Evolutionary conservation across 2,888 invertebrate genomes (phyloP), one percentile per base, ranked within the genome.

Genomic region (Acronicta leporina): DNA sequence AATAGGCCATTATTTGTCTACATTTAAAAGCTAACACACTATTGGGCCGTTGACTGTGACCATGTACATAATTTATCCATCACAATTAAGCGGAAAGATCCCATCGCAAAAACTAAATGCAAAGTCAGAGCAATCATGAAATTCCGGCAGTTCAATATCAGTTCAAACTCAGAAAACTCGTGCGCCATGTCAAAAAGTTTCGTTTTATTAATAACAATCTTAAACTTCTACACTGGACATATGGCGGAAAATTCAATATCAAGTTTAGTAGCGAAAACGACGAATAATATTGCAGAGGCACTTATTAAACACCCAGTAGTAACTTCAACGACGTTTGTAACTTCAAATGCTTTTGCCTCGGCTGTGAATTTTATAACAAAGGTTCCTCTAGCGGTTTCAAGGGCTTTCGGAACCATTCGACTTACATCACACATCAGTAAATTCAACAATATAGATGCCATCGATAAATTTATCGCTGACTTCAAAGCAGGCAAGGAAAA

Each of bases 401-500:
- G 82, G 1, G 63, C 74, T 0, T 46, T 85, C 75, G 78, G 40
- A 48, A 76, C 45, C 60, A 60, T 15, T 44, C 58, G 51, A 33
- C 35, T 81, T 1, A 86, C 86, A 0, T 61, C 66, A 6, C 66
- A 83, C 6, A 52, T 72, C n/a, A 81, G 63, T 42, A 68, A 75
- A 47, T 79, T 46, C 9, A 87, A 87, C 60, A 43, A 75, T 25
- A 46, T 83, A 9, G 82, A 81, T 33, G 59, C 71, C 10, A 56
- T 80, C 2, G 79, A 86, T 40, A 70, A 63, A 13, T 72, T 86
- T 49, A 16, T 84, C 6, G 56, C 65, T 1, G 84, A 85, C 9
- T 86, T 77, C 59, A 69, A 80, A 16, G 61, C 73, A 7, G 84
- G 84, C 8, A 65, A 78, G 5, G 44, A 57, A 2, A 89, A 87